Base-by-base conservation (phyloP, 64 coral and sea anemone genomes). In the Cladopsammia gracilis region DNA sequence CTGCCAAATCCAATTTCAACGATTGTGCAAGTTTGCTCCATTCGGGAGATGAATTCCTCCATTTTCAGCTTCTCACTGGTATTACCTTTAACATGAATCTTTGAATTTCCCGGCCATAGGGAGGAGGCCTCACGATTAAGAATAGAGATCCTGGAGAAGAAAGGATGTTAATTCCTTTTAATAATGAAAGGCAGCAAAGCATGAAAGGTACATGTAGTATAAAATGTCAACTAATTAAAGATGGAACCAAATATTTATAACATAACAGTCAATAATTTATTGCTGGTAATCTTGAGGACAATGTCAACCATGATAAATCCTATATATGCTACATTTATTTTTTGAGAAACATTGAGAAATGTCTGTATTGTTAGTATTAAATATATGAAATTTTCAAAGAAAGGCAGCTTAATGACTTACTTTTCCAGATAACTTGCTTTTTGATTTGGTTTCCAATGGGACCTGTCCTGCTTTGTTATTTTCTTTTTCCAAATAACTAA, bases 351-450 rank as follows among this genome's bases (percentile, higher is more conserved):
- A 58, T 53, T 53, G 51, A 53, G 4, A 53, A 53, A 4, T 53
- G 10, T 5, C 51, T 10, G 4, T 53, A 53, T 53, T 5, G 4
- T 53, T 5, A 10, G 4, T 10, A 53, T 53, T 53, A 10, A 53
- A 78, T 54, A 25, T 18, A 58, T 25, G 20, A 42, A 79, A 79
- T 58, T 57, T 12, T 60, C 23, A 79, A 58, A 89, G 4, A 53
- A 53, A 5, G 51, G 51, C 10, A 48, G 62, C 45, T 77, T 46
- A 46, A 25, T 76, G 54, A 89, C 72, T 89, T 89, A 89, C 87
- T 89, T 89, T 89, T 89, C 72, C 34, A 89, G 87, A 24, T 89
- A 89, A 48, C n/a, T 22, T 43, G 53, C 61, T 76, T 89, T 89
- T 12, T 74, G 16, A 6, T 77, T 44, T 76, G 87, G 54, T 64